Evolutionary conservation across 2,797 vertebrate genomes (phyloP).

Genomic region (Glyptemys insculpta): DNA sequence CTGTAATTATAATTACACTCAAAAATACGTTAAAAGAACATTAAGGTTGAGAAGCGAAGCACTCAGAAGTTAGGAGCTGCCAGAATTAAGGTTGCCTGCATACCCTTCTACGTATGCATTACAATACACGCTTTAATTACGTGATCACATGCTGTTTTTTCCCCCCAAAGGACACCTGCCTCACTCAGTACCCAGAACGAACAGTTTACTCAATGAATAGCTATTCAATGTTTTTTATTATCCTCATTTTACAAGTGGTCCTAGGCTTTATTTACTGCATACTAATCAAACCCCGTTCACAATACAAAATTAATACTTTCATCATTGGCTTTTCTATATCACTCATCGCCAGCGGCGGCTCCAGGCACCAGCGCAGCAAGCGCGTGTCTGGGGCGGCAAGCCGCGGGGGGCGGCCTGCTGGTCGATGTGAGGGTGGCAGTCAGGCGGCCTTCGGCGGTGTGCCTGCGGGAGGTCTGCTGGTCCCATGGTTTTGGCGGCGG

Average conservation of each 20-base stretch:
- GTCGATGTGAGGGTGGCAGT: too few relatives aligned
- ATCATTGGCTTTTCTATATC: not conserved
- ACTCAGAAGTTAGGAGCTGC: not conserved
- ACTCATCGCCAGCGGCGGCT: not conserved
- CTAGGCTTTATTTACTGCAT: not conserved
- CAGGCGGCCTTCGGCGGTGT: too few relatives aligned
- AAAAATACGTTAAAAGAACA: not conserved
- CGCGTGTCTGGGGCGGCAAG: too few relatives aligned
- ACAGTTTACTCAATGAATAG: not conserved
- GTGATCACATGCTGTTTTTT: not conserved
- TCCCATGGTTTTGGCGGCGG: too few relatives aligned
- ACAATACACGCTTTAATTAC: not conserved
- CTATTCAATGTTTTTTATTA: not conserved
- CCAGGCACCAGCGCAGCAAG: too few relatives aligned
- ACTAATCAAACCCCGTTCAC: not conserved
- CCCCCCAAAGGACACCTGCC: not conserved
- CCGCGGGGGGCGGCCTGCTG: too few relatives aligned
- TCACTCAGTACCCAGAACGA: not conserved
- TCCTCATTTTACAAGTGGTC: not conserved
- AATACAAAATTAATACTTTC: not conserved
- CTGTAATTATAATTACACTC: not conserved
- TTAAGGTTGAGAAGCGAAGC: not conserved
- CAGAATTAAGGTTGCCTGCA: not conserved
- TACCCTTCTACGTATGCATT: not conserved
- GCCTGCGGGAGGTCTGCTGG: too few relatives aligned